Conservation (phyloP, 1,140 invertebrate species). For the Trachymyrmex cornetzi region DNA sequence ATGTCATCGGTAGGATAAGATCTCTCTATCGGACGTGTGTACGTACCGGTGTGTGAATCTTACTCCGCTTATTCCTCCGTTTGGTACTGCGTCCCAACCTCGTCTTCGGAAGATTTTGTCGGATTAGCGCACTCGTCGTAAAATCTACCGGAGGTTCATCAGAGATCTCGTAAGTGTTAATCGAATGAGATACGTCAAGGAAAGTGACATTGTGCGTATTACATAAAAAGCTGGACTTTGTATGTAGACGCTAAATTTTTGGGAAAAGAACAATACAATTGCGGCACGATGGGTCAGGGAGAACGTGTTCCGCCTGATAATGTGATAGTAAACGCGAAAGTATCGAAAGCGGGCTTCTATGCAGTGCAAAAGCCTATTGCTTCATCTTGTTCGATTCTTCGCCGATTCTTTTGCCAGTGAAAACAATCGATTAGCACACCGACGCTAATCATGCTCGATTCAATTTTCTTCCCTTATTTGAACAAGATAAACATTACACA, state of each 20-base stretch:
- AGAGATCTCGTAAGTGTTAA: constrained; percentile 5
- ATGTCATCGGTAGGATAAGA: constrained; percentile 66
- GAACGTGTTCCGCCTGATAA: constrained; percentile 65
- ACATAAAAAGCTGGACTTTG: not conserved
- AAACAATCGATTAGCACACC: not conserved
- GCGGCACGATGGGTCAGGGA: no score
- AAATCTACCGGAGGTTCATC: not conserved
- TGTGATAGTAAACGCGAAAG: constrained; percentile 52
- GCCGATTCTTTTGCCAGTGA: not conserved
- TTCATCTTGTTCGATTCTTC: not conserved
- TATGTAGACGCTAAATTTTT: constrained; percentile 31
- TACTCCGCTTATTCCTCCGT: not conserved
- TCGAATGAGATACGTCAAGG: not conserved
- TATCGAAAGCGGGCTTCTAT: constrained; percentile 63
- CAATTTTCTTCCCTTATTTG: not conserved
- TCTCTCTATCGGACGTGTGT: constrained; percentile 8
- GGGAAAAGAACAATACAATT: not conserved
- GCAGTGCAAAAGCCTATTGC: not conserved
- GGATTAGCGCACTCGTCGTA: not conserved
- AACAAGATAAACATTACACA: not conserved
- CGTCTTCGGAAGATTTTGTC: not conserved
- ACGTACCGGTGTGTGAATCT: not conserved
- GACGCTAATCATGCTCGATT: not conserved
- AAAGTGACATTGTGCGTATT: constrained; percentile 11
- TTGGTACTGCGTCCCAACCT: no score